Base-by-base conservation (phyloP, 1,140 invertebrate species). In the Drosophila bocqueti region DNA sequence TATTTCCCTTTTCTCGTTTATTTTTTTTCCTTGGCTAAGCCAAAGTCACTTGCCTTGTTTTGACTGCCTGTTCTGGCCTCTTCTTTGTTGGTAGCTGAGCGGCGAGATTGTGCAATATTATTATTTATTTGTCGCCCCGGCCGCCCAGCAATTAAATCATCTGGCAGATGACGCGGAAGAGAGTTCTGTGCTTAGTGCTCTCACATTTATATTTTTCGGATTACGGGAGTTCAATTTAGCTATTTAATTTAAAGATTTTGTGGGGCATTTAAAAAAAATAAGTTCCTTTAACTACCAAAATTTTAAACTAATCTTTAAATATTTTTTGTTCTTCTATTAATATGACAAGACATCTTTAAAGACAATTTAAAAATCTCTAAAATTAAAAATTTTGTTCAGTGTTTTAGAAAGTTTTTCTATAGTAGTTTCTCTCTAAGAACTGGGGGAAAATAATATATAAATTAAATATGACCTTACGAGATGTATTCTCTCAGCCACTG, bases 41-140 rank as follows among this genome's bases (percentile, higher is more conserved):
- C 42, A 29, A 18, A 47, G 38, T 50, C 75, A 78, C 68, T 78
- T 82, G 79, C 58, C 71, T 79, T 87, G 85, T 89, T 78, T 64
- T 85, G 83, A 81, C 36, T 58, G 79, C 84, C 82, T 81, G 83
- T 81, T 78, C 84, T 75, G 77, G 45, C 55, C 69, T 73, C 89
- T 89, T 72, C 81, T 76, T 83, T 58, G 38, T 57, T 57, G 45
- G 47, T 59, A 16, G 10, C 52, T 42, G 21, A 42, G 16, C 58
- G 38, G 63, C 26, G 47, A 82, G 83, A 89, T 87, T 87, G 77
- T 76, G 80, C 81, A 89, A 89, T 76, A 79, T 81, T 76, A 40
- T 57, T 57, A 57, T 57, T 57, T 57, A 55, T 76, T 76, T 85
- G 76, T 80, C 76, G 71, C 54, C 42, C 18, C 34, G 45, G 43